Conservation (phyloP, 2,797 vertebrate genomes). For the Danio choprae region DNA sequence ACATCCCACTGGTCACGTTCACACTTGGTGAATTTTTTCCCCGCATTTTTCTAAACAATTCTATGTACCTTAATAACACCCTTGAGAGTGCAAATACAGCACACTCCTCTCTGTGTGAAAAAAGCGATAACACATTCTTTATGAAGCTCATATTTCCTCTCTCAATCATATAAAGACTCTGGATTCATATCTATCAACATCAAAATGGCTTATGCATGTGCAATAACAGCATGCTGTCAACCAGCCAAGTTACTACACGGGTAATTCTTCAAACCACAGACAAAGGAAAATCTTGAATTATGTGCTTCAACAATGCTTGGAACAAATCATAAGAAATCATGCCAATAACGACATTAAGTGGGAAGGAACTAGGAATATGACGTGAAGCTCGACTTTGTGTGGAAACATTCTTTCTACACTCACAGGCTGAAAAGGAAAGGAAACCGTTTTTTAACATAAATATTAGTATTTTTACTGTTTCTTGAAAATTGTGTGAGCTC, state of each 20-base stretch:
- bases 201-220: neutral
- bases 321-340: constrained; percentile 4
- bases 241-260: neutral
- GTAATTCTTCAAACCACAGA: constrained; percentile 12
- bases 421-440: neutral
- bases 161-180: constrained; percentile 4
- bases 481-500: constrained; percentile 56
- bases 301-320: neutral
- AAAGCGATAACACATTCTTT: constrained; percentile 53
- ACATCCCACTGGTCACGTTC: neutral
- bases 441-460: constrained; percentile 1
- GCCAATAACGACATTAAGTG: constrained; percentile 1
- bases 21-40: neutral
- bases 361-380: neutral
- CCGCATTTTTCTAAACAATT: neutral
- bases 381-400: neutral
- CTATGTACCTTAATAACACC: neutral
- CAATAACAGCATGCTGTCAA: neutral
- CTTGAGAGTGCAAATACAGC: neutral
- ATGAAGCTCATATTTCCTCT: constrained; percentile 28
- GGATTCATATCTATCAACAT: constrained; percentile 20
- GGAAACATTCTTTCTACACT: neutral
- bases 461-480: neutral
- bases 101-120: neutral
- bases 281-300: constrained; percentile 5